A percentile compares a stretch with the other conserved stretches of the same genome.
Evolutionary conservation across 2,113 vertebrate genomes (phyloP).

Genomic region (Phoxinus phoxinus): DNA sequence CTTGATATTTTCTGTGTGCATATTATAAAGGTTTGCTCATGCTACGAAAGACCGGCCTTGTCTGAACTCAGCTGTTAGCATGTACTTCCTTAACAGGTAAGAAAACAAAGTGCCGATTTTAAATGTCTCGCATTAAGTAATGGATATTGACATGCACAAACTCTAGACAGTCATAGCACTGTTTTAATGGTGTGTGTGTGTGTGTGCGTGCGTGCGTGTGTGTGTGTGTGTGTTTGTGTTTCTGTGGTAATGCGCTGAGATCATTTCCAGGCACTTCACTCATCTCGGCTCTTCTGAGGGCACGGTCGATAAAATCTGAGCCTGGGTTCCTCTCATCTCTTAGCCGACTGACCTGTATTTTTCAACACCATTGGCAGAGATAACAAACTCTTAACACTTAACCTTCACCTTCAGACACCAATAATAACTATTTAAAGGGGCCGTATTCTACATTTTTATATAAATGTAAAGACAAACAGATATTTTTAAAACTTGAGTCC

Average conservation of each 20-base stretch:
- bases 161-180: not conserved
- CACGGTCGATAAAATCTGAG: not conserved
- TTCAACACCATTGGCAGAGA: constrained; percentile 3
- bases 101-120: not conserved
- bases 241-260: constrained; percentile 7
- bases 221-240: not conserved
- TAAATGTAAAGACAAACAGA: not conserved
- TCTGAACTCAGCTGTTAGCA: not conserved
- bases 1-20: not conserved
- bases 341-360: constrained; percentile 34
- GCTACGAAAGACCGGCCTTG: not conserved
- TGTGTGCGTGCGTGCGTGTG: not conserved
- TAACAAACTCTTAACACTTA: constrained; percentile 8
- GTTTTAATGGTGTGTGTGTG: not conserved
- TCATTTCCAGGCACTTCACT: constrained; percentile 43
- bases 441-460: not conserved
- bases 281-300: constrained; percentile 20
- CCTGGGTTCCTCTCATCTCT: constrained; percentile 5
- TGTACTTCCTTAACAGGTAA: not conserved
- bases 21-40: not conserved
- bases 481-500: constrained; percentile 10
- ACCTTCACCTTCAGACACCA: not conserved
- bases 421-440: not conserved
- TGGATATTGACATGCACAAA: constrained; percentile 9
- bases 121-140: not conserved